Base-by-base conservation (phyloP, 53 echinoderm and acorn worm species). In the Paracentrotus lividus region DNA sequence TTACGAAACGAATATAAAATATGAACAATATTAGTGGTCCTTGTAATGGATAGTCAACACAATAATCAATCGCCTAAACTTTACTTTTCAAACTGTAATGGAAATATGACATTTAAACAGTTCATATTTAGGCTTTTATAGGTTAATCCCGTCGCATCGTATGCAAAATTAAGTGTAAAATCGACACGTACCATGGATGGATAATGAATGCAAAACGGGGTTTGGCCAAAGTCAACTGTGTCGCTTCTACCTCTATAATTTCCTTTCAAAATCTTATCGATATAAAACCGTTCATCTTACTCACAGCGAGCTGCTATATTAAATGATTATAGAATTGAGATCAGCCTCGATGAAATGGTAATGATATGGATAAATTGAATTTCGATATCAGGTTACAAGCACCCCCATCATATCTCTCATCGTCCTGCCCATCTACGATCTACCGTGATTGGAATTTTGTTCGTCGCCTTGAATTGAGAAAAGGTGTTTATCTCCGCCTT, bases 351-450 rank as follows among this genome's bases (percentile, higher is more conserved):
- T 78, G 56, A 92, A 92, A 78, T 92, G 40, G 49, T 91, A 91
- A 91, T 91, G 91, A 91, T 91, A 91, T 51, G 69, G 91, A 72
- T 54, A 91, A 91, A 91, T 91, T 75, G 75, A 91, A 91, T 91
- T 91, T 91, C 91, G 44, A 72, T 15, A 91, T 91, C 91, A 68
- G 5, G 67, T 91, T 91, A 91, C 91, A 68, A 72, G 67, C 53
- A 16, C 34, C 59, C 31, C 40, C 8, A 44, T 29, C 18, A 26
- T n/a, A 6, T 45, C 60, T 45, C 58, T 44, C 65, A 89, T 64
- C 60, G 44, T 8, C 2, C 27, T 36, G 24, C 65, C 90, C 65
- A 89, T 57, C 44, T 44, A 64, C 60, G 43, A 36, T 27, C 24
- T 27, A 42, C 44, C 81, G 81, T 89, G 90, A 89, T 89, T 59